Conservation (phyloP, 2,113 vertebrate genomes). For the Vicugna pacos region DNA sequence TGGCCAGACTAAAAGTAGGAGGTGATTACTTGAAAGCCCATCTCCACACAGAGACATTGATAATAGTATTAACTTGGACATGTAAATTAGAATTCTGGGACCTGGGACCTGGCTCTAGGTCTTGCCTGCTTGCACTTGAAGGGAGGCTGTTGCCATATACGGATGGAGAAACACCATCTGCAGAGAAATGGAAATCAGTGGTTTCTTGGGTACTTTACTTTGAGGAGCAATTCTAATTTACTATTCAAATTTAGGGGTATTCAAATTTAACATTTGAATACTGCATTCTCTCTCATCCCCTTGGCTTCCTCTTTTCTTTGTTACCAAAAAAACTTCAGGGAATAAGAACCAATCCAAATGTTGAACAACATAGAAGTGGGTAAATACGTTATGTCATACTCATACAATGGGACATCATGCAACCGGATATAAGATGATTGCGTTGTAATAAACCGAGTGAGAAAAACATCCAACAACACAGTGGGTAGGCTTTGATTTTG, state of each 20-base stretch:
- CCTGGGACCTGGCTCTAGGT: background rate
- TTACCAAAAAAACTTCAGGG: background rate
- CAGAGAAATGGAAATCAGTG: background rate
- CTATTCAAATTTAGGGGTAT: slow-evolving; percentile 1
- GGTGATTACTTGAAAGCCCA: background rate
- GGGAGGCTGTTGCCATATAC: background rate
- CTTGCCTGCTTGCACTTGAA: background rate
- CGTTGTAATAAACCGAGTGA: background rate
- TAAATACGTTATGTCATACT: background rate
- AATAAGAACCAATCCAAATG: background rate
- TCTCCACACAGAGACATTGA: background rate
- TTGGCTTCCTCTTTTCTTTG: background rate
- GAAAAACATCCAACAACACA: background rate
- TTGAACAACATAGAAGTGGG: background rate
- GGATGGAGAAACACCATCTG: background rate
- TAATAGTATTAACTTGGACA: background rate
- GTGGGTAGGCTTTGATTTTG: background rate
- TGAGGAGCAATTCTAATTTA: slow-evolving; percentile 22
- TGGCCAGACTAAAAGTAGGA: background rate
- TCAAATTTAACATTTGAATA: slow-evolving; percentile 7
- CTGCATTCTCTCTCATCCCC: background rate
- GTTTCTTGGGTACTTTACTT: background rate
- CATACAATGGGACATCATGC: background rate
- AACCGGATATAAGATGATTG: background rate
- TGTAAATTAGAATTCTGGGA: background rate